Conservation (phyloP, 1,140 invertebrate genomes). For the Drosophila lacertosa region DNA sequence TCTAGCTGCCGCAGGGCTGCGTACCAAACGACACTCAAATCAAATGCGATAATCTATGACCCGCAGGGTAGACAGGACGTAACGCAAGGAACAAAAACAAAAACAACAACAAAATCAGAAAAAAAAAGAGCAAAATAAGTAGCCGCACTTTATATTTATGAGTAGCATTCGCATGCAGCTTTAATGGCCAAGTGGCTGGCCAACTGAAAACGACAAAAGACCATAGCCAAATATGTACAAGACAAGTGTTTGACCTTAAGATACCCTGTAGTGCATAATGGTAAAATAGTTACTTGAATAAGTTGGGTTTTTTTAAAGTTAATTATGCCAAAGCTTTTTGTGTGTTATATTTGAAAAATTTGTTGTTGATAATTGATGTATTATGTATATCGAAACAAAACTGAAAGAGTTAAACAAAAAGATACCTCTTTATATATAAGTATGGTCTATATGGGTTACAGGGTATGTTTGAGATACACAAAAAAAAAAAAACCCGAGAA, state of each 20-base stretch:
- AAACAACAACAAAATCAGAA: slow-evolving; percentile 1
- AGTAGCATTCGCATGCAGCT: slow-evolving; percentile 71
- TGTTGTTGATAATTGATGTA: too few species aligned
- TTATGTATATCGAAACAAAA: too few species aligned
- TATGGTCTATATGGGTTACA: too few species aligned
- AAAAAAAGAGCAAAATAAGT: slow-evolving; percentile 47
- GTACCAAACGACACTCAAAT: slow-evolving; percentile 64
- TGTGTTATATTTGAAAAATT: too few species aligned
- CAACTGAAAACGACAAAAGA: slow-evolving; percentile 46
- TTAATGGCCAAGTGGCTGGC: slow-evolving; percentile 64
- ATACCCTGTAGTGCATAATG: neutral
- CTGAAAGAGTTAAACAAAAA: too few species aligned
- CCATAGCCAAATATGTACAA: neutral
- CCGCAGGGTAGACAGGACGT: slow-evolving; percentile 32
- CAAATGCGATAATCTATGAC: slow-evolving; percentile 74
- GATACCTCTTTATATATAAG: too few species aligned
- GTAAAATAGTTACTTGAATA: neutral
- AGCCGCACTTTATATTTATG: slow-evolving; percentile 71
- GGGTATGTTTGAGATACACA: slow-evolving; percentile 3
- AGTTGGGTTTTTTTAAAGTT: too few species aligned
- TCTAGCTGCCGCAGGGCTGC: slow-evolving; percentile 20
- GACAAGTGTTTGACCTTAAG: neutral
- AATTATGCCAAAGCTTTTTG: too few species aligned
- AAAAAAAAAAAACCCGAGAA: slow-evolving; percentile 10
- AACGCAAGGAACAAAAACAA: slow-evolving; percentile 18